Percentiles rank a stretch among this genome's conserved stretches.
phyloP scores from a whole-genome alignment of 2,113 vertebrate species.

The Gallinago jamesoni region DNA sequence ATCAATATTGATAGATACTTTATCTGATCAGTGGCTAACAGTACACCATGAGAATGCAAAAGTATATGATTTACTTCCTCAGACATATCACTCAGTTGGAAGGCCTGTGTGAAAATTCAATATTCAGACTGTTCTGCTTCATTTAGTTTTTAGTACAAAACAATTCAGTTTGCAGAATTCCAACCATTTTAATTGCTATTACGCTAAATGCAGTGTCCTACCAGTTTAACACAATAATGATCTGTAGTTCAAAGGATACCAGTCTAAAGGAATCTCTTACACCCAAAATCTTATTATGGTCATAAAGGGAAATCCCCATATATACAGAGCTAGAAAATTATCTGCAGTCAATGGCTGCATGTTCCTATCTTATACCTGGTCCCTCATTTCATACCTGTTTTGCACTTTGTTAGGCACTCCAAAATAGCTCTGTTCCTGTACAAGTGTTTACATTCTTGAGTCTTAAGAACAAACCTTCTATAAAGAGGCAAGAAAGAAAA shows the following conservation, averaged over 20 bases:
- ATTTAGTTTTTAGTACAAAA: neutral
- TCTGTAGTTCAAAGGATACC: neutral
- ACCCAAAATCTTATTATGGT: neutral
- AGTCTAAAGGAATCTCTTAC: neutral
- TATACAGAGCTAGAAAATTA: neutral
- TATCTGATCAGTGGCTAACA: neutral
- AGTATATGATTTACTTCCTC: neutral
- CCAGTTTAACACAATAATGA: neutral
- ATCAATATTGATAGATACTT: neutral
- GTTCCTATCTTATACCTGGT: neutral
- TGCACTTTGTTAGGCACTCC: neutral
- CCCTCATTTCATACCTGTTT: neutral
- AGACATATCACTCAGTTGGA: neutral
- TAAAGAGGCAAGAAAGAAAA: neutral
- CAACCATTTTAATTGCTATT: neutral
- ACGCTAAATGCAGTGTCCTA: neutral
- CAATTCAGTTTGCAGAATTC: neutral
- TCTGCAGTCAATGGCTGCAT: too few species aligned
- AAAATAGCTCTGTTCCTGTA: neutral
- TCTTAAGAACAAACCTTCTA: neutral
- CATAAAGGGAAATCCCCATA: neutral
- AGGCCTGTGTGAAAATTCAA: neutral
- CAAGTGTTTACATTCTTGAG: neutral
- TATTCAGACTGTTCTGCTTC: neutral
- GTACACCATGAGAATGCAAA: neutral